Base-by-base conservation (phyloP, 2,113 vertebrate genomes). In the Protobothrops flavoviridis region DNA sequence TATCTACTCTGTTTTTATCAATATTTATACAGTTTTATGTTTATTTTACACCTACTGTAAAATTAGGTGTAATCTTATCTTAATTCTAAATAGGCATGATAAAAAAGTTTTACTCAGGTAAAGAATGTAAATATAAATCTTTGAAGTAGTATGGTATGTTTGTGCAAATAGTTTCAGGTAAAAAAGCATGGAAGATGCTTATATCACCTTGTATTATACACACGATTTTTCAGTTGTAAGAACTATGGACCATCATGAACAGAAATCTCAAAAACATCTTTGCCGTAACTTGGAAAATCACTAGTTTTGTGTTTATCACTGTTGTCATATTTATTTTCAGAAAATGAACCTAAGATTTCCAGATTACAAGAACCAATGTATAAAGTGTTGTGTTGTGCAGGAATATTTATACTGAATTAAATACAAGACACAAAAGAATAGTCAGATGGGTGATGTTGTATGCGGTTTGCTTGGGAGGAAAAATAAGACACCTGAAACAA, bases 391-490 rank as follows among this genome's bases (percentile, higher is more conserved):
- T 64, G 69, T 90, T 91, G 13, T 69, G 81, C 92, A 45, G 5
- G n/a, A 89, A 48, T 0, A 74, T 2, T 39, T 91, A 15, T 92
- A 48, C 17, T 90, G 0, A n/a, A 1, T 59, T 74, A 61, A 20
- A 93, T 88, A 90, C 92, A 94, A 96, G 92, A 23, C 88, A 50
- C 92, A 89, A 94, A 74, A 94, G 11, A 29, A 20, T n/a, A 64
- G 9, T 90, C 10, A 86, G n/a, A 56, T 88, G 52, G 48, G 69
- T 87, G 89, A 95, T 88, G 5, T 15, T 92, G 7, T 53, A 61
- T 96, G 96, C 93, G 96, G 96, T 97, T 96, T 96, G 93, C 52
- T 0, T 94, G 45, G 56, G 61, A 81, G 89, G 23, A 94, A 94
- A 94, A 92, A 53, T 93, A 96, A 94, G 91, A 93, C 93, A 92